These are phyloP conservation scores for Typhlomys cinereus DNA, from an alignment of 2,113 vertebrate genomes.

Conservation along the genomic window DNA sequence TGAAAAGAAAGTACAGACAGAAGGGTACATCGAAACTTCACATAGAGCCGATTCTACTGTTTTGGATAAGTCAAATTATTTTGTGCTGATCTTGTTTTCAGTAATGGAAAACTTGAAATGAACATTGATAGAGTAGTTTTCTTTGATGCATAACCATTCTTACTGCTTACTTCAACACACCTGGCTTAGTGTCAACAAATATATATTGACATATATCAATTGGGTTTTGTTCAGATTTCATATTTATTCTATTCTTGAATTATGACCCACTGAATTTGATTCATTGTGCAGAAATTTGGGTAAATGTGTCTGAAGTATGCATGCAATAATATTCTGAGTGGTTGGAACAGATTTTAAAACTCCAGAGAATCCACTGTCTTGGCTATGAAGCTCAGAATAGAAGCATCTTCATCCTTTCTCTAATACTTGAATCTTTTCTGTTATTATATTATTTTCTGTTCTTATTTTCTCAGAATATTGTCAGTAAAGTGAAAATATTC, in stretches of 20 bases:
- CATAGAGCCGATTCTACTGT: background rate
- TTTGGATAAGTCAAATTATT: background rate
- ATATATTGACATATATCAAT: background rate
- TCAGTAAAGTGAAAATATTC: background rate
- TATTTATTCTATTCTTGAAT: background rate
- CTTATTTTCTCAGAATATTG: background rate
- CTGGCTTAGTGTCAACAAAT: background rate
- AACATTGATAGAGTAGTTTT: background rate
- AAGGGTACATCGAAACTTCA: background rate
- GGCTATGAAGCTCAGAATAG: background rate
- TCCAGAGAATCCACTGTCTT: background rate
- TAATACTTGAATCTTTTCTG: background rate
- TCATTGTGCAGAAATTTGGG: background rate
- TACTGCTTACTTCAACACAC: background rate
- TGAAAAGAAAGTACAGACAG: background rate
- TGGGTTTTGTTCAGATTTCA: background rate
- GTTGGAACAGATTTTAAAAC: background rate
- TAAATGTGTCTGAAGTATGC: background rate
- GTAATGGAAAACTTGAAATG: background rate
- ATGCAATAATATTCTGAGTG: background rate
- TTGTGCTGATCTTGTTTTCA: background rate
- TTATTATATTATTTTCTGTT: conserved; percentile 3
- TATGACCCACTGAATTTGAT: background rate
- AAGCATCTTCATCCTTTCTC: background rate
- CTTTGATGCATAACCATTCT: background rate